These are phyloP conservation scores for Vollenhovia emeryi DNA, from an alignment of 1,140 invertebrate genomes.

Conservation along the genomic window DNA sequence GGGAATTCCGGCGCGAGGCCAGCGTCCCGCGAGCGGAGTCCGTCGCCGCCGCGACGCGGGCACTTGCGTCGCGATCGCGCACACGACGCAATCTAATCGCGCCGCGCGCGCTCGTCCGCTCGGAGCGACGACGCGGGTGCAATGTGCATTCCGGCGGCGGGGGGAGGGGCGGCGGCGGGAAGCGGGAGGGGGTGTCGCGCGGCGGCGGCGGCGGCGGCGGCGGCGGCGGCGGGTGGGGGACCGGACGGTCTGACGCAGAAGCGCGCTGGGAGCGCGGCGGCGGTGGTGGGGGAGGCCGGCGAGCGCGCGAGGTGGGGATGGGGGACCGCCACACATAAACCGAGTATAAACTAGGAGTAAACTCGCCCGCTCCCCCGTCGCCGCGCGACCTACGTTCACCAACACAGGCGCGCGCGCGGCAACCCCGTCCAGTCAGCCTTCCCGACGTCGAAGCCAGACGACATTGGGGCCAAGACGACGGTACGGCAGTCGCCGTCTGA, in stretches of 20 bases:
- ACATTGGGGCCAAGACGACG: conserved; percentile 77
- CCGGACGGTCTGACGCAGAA: conserved; percentile 65
- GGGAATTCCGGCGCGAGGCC: not conserved
- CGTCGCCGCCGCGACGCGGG: not conserved
- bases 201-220: not conserved
- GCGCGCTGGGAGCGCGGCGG: conserved; percentile 12
- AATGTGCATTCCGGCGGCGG: conserved; percentile 49
- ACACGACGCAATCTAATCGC: conserved; percentile 74
- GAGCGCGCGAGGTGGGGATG: not conserved
- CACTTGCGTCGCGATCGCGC: conserved; percentile 49
- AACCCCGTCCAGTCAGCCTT: conserved; percentile 65
- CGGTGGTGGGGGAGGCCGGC: not conserved
- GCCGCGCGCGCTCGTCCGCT: conserved; percentile 50
- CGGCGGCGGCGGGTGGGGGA: conserved; percentile 5
- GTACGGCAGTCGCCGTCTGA: conserved; percentile 65
- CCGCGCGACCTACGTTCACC: not conserved
- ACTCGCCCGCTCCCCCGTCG: conserved; percentile 58
- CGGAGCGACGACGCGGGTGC: conserved; percentile 58
- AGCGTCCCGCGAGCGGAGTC: not conserved
- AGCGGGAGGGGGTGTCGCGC: not conserved
- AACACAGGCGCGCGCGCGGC: conserved; percentile 11
- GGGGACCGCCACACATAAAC: conserved; percentile 60
- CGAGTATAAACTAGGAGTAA: conserved; percentile 76
- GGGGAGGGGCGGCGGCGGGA: not conserved
- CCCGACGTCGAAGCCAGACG: conserved; percentile 76